These are phyloP conservation scores for Corythoichthys haematopterus DNA, from an alignment of 2,113 vertebrate species.

Conservation along the genomic window DNA sequence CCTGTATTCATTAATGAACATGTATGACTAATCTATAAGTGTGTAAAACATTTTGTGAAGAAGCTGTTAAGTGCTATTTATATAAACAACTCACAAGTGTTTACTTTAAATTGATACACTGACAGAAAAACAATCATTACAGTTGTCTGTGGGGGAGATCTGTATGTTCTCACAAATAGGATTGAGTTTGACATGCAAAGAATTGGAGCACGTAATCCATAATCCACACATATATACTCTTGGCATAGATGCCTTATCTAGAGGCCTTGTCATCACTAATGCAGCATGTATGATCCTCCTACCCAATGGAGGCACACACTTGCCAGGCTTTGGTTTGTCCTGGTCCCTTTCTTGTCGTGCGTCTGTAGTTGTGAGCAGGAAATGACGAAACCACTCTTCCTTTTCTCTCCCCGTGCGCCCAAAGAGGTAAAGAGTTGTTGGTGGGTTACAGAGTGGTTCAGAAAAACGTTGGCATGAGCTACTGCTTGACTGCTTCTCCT, in stretches of 20 bases:
- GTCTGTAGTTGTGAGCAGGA: slow-evolving; percentile 63
- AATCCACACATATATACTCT: slow-evolving; percentile 46
- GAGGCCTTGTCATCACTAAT: slow-evolving; percentile 34
- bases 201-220: slow-evolving; percentile 57
- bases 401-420: slow-evolving; percentile 83
- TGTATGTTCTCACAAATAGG: slow-evolving; percentile 22
- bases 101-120: not conserved
- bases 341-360: slow-evolving; percentile 35
- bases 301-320: slow-evolving; percentile 59
- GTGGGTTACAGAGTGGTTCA: not conserved
- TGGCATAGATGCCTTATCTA: slow-evolving; percentile 33
- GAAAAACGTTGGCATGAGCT: slow-evolving; percentile 2
- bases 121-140: not conserved
- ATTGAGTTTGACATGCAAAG: slow-evolving; percentile 40
- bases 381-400: slow-evolving; percentile 84
- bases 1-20: too few species aligned
- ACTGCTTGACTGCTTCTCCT: slow-evolving; percentile 7
- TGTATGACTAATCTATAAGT: too few species aligned
- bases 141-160: not conserved
- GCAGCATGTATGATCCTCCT: slow-evolving; percentile 39
- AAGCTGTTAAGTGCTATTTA: too few species aligned
- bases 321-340: slow-evolving; percentile 41
- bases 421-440: slow-evolving; percentile 75
- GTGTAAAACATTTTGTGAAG: too few species aligned
- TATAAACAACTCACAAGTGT: not conserved